Conservation (phyloP, 2,888 invertebrate species). For the Epistrophe eligans region DNA sequence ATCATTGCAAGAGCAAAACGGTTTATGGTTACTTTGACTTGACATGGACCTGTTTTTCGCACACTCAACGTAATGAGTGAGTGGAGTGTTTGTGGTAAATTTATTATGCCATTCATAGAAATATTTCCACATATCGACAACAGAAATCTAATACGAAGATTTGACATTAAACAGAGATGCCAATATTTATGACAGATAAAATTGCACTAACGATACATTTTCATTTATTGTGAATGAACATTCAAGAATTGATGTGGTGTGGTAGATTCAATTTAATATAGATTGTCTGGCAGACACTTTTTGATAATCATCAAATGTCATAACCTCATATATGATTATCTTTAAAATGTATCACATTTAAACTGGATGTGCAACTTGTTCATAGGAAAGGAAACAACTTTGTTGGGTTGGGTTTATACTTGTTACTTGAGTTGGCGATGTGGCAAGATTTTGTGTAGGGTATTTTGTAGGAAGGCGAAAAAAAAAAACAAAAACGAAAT, state of each 20-base stretch:
- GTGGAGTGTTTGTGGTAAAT: conserved; percentile 3
- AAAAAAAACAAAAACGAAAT: no score
- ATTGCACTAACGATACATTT: background rate
- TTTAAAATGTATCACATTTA: conserved; percentile 5
- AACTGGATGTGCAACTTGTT: background rate
- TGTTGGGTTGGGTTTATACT: background rate
- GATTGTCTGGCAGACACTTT: background rate
- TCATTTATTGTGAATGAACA: conserved; percentile 19
- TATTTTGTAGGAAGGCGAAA: no score
- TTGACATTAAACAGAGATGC: conserved; percentile 19
- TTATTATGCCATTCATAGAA: conserved; percentile 33
- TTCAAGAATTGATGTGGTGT: conserved; percentile 1
- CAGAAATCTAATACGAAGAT: background rate
- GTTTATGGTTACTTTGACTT: conserved; percentile 4
- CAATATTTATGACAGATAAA: conserved; percentile 14
- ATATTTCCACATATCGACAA: background rate
- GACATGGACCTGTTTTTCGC: conserved; percentile 6
- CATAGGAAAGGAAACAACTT: background rate
- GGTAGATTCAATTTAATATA: background rate
- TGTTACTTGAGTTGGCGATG: no score
- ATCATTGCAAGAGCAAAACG: conserved; percentile 13
- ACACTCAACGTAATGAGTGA: background rate
- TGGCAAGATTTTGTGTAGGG: no score
- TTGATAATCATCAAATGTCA: background rate
- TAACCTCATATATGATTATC: background rate